A percentile compares a stretch with the other conserved stretches of the same genome.
Evolutionary conservation across 1,140 invertebrate species (phyloP).

Genomic region (Pogonomyrmex californicus): DNA sequence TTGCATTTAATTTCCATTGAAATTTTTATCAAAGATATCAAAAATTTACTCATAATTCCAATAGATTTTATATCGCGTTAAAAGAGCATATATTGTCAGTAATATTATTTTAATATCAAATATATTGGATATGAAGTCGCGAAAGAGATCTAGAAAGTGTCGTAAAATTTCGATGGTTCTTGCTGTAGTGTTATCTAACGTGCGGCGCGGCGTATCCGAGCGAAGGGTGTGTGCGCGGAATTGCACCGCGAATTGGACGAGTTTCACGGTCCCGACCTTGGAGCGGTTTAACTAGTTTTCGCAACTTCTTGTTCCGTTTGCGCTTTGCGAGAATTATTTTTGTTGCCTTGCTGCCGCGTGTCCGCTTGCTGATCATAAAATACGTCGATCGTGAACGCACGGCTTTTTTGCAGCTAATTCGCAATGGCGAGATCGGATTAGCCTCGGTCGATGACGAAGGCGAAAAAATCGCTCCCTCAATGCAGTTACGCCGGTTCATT

Average conservation of each 20-base stretch:
- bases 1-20: background rate
- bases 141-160: slow-evolving; percentile 4
- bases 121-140: background rate
- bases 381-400: slow-evolving; percentile 54
- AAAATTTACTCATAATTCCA: background rate
- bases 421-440: slow-evolving; percentile 59
- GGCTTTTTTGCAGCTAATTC: slow-evolving; percentile 55
- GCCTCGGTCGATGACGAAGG: slow-evolving; percentile 28
- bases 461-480: slow-evolving; percentile 45
- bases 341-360: slow-evolving; percentile 63
- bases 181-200: slow-evolving; percentile 53
- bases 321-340: slow-evolving; percentile 72
- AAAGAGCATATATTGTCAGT: background rate
- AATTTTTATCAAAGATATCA: background rate
- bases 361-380: slow-evolving; percentile 62
- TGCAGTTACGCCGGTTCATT: slow-evolving; percentile 32
- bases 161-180: slow-evolving; percentile 52
- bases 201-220: slow-evolving; percentile 45
- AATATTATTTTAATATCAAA: background rate
- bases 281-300: slow-evolving; percentile 76
- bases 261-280: slow-evolving; percentile 81
- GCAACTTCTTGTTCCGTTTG: slow-evolving; percentile 72
- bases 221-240: slow-evolving; percentile 71
- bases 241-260: slow-evolving; percentile 75
- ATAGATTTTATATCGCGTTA: background rate